Conservation (phyloP, 2,888 invertebrate species). For the Acleris laterana region DNA sequence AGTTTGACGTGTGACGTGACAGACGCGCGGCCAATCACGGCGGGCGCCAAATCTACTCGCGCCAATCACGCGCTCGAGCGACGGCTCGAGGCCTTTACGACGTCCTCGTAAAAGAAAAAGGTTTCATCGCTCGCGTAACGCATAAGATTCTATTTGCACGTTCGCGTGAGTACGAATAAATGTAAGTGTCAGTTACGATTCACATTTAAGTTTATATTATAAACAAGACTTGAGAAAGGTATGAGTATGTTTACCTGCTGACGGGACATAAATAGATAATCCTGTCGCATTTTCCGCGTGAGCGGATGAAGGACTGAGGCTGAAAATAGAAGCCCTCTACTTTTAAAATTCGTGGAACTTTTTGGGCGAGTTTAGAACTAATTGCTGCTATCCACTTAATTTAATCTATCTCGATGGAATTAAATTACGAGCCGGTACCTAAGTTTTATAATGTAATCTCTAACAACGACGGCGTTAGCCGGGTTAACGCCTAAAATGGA, state of each 20-base stretch:
- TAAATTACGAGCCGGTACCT: background rate
- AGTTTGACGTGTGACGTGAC: constrained; percentile 51
- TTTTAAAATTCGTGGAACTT: too few species aligned
- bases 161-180: background rate
- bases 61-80: constrained; percentile 36
- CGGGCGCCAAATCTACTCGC: constrained; percentile 41
- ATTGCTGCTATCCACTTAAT: too few species aligned
- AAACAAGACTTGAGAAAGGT: too few species aligned
- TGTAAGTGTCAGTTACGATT: background rate
- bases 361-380: too few species aligned
- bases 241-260: too few species aligned
- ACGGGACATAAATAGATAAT: too few species aligned
- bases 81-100: constrained; percentile 43
- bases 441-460: background rate
- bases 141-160: constrained; percentile 36
- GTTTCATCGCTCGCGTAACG: constrained; percentile 49
- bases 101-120: constrained; percentile 48
- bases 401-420: background rate
- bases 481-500: constrained; percentile 49
- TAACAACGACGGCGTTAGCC: background rate
- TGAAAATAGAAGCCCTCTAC: too few species aligned
- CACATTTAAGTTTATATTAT: too few species aligned
- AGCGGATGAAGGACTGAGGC: too few species aligned
- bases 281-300: too few species aligned
- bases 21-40: constrained; percentile 50